Evolutionary conservation across 2,888 invertebrate species (phyloP).

Genomic region (Cheilosia impressa): DNA sequence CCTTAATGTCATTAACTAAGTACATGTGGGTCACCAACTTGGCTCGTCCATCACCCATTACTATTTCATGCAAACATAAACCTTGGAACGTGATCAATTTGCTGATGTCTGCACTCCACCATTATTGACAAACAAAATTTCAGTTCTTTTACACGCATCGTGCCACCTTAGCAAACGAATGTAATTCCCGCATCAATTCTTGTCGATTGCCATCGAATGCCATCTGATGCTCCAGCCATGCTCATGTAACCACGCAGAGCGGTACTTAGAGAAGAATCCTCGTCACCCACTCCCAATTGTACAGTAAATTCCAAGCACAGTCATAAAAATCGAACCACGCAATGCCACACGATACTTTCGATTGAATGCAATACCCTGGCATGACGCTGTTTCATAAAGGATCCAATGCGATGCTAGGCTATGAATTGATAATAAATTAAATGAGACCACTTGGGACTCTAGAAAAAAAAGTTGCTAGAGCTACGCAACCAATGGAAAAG

Average conservation of each 20-base stretch:
- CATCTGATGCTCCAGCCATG: conserved; percentile 63
- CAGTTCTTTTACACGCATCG: conserved; percentile 47
- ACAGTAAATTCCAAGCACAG: conserved; percentile 61
- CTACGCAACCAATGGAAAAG: conserved; percentile 8
- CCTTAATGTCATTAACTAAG: conserved; percentile 66
- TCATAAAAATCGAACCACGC: conserved; percentile 58
- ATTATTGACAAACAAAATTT: conserved; percentile 65
- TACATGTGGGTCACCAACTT: conserved; percentile 67
- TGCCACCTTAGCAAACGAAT: conserved; percentile 45
- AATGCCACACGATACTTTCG: conserved; percentile 65
- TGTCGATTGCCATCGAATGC: conserved; percentile 63
- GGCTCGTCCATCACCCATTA: conserved; percentile 50
- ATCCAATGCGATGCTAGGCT: conserved; percentile 51
- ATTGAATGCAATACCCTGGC: conserved; percentile 57
- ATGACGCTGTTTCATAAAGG: conserved; percentile 46
- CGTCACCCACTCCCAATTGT: conserved; percentile 51
- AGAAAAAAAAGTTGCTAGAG: conserved; percentile 22
- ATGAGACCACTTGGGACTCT: conserved; percentile 75
- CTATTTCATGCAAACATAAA: conserved; percentile 66
- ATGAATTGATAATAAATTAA: conserved; percentile 77
- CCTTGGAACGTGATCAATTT: conserved; percentile 71
- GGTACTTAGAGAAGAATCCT: conserved; percentile 37
- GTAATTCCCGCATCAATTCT: conserved; percentile 67
- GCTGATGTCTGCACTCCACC: conserved; percentile 68
- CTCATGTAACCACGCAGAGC: conserved; percentile 47